Base-by-base conservation (phyloP, 2,797 vertebrate species). In the Paratrypauchen microcephalus region DNA sequence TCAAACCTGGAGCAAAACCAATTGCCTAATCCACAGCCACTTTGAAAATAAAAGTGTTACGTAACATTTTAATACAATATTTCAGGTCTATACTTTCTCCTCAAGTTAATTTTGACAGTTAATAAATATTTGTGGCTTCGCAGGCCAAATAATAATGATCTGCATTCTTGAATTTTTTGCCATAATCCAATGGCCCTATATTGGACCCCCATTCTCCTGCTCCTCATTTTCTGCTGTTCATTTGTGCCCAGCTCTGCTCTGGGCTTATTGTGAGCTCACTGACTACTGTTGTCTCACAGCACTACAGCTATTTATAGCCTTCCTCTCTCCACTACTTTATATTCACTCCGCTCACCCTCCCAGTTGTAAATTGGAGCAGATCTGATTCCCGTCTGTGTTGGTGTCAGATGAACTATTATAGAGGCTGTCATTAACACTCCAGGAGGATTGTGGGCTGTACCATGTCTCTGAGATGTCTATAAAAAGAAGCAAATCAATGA, bases 271-370 rank as follows among this genome's bases (percentile, higher is more conserved):
- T 88, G 86, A 63, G 83, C 81, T 57, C 74, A 82, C 80, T 66
- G 61, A 73, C 71, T 84, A 75, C 84, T 81, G 72, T 89, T 82
- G 82, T 84, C 82, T 87, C 85, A 61, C 78, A 82, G 89, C 77
- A 75, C 68, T 76, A 41, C 68, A 73, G 87, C 91, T 92, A 93
- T 91, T 88, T 84, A 92, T 92, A 92, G 88, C 86, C 69, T 39
- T 16, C 23, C 7, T 65, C 87, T 88, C 82, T 82, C 83, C 76
- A 66, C 75, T 90, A 84, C 82, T 92, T 91, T 89, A 86, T 85
- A 90, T 91, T 92, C 90, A 90, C 78, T 76, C 82, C 73, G 84
- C 81, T 84, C 74, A 23, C 70, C 78, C 75, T 23, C 70, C 4
- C 68, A 87, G 79, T 84, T 85, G 82, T 86, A 81, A 90, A 85